phyloP scores from a whole-genome alignment of 2,888 invertebrate genomes.

The Mimachlamys varia region DNA sequence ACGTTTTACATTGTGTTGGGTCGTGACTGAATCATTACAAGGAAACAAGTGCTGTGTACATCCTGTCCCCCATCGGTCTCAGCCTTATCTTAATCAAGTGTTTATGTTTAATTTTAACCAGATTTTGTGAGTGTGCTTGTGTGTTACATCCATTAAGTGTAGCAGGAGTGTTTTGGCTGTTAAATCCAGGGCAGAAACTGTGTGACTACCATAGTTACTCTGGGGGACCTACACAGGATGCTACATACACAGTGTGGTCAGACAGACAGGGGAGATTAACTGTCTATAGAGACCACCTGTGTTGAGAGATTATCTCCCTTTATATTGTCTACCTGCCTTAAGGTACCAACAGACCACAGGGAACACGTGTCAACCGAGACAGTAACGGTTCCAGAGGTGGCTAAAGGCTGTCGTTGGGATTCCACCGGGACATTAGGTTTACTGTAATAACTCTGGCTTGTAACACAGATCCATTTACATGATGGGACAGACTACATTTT shows the following conservation, averaged over 20 bases:
- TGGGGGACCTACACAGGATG: neutral
- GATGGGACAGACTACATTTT: neutral
- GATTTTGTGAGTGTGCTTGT: slow-evolving; percentile 11
- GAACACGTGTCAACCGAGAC: neutral
- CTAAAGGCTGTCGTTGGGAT: neutral
- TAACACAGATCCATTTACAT: neutral
- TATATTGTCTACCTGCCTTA: neutral
- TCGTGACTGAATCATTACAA: slow-evolving; percentile 3
- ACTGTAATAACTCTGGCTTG: neutral
- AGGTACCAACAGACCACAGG: neutral
- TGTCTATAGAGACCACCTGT: neutral
- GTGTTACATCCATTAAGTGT: slow-evolving; percentile 9
- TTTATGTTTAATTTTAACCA: slow-evolving; percentile 19
- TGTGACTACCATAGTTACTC: neutral
- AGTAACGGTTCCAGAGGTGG: neutral
- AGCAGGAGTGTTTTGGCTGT: slow-evolving; percentile 17
- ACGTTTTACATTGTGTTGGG: neutral
- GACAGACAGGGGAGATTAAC: neutral
- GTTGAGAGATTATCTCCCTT: neutral
- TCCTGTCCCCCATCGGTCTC: neutral
- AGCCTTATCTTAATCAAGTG: neutral
- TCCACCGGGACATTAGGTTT: neutral
- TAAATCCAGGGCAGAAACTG: neutral
- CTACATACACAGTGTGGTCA: neutral
- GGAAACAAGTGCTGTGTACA: neutral